A percentile compares a stretch with the other conserved stretches of the same genome.
These are phyloP conservation scores for Zaprionus taronus DNA, from an alignment of 1,140 invertebrate genomes.

Conservation along the genomic window DNA sequence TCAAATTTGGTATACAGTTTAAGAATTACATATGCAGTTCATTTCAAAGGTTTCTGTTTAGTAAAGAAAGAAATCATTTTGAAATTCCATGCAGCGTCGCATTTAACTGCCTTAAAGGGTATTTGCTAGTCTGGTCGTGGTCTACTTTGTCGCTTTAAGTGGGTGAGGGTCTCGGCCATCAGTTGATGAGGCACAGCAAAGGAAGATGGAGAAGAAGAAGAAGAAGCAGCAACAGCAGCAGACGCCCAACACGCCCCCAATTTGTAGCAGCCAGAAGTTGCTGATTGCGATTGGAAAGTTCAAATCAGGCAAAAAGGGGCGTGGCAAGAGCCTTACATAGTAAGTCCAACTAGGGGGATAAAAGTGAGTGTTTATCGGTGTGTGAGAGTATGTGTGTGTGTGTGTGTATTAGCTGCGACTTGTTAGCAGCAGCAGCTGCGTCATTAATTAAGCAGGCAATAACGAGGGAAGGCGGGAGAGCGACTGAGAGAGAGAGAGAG, in stretches of 20 bases:
- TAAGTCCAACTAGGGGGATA: slow-evolving; percentile 1
- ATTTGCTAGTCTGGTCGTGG: neutral
- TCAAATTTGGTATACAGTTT: neutral
- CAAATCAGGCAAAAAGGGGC: slow-evolving; percentile 1
- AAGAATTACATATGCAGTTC: neutral
- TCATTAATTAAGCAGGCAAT: slow-evolving; percentile 74
- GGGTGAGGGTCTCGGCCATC: neutral
- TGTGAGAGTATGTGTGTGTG: slow-evolving; percentile 18
- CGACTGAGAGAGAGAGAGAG: neutral
- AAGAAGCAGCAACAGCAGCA: neutral
- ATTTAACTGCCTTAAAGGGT: neutral
- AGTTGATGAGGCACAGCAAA: neutral
- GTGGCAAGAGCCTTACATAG: neutral
- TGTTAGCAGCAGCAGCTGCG: slow-evolving; percentile 71
- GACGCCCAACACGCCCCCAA: slow-evolving; percentile 7
- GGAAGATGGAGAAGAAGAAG: neutral
- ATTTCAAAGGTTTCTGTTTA: neutral
- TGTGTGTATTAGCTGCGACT: slow-evolving; percentile 31
- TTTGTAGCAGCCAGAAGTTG: neutral
- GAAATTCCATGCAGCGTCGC: neutral
- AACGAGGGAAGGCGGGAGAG: slow-evolving; percentile 26
- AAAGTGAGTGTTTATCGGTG: neutral
- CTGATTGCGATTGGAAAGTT: slow-evolving; percentile 12
- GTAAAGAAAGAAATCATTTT: neutral
- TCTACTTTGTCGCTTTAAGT: neutral